Evolutionary conservation across 2,113 vertebrate species (phyloP).

Genomic region (Eonycteris spelaea): DNA sequence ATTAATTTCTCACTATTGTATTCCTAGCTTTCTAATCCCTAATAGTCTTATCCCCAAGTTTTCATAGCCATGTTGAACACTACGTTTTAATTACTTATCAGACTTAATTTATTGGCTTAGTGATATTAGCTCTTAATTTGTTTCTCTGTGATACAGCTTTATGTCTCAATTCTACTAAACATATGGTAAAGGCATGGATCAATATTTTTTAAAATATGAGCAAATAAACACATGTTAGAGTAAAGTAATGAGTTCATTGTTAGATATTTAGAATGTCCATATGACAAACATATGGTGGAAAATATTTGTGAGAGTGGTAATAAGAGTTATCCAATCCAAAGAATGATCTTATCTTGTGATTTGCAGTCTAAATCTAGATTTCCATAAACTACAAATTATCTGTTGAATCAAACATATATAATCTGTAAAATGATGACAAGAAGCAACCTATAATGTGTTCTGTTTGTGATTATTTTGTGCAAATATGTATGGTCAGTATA

Average conservation of each 20-base stretch:
- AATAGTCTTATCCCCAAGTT: background rate
- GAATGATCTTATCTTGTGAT: background rate
- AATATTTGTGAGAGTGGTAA: background rate
- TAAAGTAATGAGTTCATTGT: slow-evolving; percentile 16
- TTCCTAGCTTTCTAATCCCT: background rate
- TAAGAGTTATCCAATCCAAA: background rate
- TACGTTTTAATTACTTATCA: slow-evolving; percentile 1
- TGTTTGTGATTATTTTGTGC: background rate
- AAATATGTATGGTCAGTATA: background rate
- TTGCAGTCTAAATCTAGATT: background rate
- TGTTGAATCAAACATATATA: background rate
- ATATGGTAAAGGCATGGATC: background rate
- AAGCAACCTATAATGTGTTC: background rate
- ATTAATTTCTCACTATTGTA: background rate
- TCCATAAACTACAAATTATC: background rate
- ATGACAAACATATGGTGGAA: background rate
- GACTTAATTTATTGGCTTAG: background rate
- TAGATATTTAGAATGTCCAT: background rate
- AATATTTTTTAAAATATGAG: slow-evolving; percentile 26
- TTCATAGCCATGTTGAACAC: background rate
- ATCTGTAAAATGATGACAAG: background rate
- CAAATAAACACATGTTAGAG: background rate
- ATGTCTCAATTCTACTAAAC: background rate
- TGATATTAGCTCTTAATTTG: background rate
- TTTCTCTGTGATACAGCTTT: background rate